phyloP scores from a whole-genome alignment of 2,797 vertebrate species.

The Tadarida brasiliensis region DNA sequence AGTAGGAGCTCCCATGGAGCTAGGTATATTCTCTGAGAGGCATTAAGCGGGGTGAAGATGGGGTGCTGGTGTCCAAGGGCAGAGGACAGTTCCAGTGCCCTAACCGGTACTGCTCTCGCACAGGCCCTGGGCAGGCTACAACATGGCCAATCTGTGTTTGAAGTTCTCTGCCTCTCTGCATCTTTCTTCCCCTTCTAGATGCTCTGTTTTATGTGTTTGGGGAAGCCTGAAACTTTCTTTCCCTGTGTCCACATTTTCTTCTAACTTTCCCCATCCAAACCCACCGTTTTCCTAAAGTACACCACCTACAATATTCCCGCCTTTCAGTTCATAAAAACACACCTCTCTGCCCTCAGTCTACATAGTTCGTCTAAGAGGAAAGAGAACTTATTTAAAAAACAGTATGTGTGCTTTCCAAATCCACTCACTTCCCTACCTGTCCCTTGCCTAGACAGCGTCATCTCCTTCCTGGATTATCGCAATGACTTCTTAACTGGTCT shows the following conservation, averaged over 20 bases:
- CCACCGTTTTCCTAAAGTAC: background rate
- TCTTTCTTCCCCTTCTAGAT: background rate
- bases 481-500: too few species aligned
- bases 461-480: background rate
- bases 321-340: background rate
- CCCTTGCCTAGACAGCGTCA: background rate
- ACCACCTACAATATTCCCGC: background rate
- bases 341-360: background rate
- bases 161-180: rapidly evolving
- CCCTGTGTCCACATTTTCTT: background rate
- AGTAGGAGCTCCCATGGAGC: background rate
- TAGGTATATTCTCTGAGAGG: background rate
- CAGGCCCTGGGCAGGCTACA: background rate
- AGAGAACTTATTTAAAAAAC: background rate
- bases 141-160: background rate
- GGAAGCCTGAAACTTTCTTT: background rate
- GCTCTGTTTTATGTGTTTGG: background rate
- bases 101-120: background rate
- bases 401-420: background rate
- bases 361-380: background rate
- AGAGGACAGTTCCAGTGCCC: background rate
- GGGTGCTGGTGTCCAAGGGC: background rate
- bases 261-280: background rate
- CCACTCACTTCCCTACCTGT: background rate
- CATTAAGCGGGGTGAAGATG: background rate